Evolutionary conservation across 2,113 vertebrate species (phyloP).

Genomic region (Alexandromys fortis): DNA sequence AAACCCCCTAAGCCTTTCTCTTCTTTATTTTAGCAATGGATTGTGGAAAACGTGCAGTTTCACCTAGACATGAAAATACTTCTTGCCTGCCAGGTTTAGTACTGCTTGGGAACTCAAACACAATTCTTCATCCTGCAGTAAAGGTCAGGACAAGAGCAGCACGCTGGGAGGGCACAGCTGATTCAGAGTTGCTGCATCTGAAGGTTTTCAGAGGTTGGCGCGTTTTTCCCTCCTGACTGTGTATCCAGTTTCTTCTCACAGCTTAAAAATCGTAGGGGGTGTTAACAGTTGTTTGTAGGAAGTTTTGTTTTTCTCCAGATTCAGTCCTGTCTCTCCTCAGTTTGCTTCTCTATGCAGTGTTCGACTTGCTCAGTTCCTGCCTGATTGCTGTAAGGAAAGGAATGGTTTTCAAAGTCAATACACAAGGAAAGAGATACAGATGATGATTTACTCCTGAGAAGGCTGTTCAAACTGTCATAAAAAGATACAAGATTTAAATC

Average conservation of each 20-base stretch:
- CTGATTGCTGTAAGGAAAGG: conserved; percentile 91
- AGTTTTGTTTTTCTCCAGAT: conserved; percentile 85
- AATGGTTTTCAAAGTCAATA: conserved; percentile 72
- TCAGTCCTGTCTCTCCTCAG: conserved; percentile 82
- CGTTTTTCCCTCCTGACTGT: conserved; percentile 83
- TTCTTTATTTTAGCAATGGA: conserved; percentile 86
- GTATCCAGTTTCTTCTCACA: conserved; percentile 84
- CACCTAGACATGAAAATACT: conserved; percentile 85
- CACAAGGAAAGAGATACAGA: neutral
- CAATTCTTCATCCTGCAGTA: conserved; percentile 86
- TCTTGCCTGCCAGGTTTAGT: conserved; percentile 85
- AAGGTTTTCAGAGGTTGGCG: conserved; percentile 82
- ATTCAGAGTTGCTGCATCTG: conserved; percentile 82
- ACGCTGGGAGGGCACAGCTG: conserved; percentile 84
- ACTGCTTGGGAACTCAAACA: conserved; percentile 86
- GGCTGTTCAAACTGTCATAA: neutral
- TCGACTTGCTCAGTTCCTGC: conserved; percentile 97
- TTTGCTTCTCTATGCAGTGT: conserved; percentile 90
- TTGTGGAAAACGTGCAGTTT: conserved; percentile 86
- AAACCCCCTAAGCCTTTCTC: conserved; percentile 86
- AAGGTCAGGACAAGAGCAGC: conserved; percentile 87
- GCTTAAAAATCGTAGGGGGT: conserved; percentile 83
- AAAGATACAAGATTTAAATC: neutral
- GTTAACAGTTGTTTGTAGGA: conserved; percentile 67
- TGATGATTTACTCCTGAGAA: neutral